phyloP scores from a whole-genome alignment of 1,140 invertebrate genomes.

The Heliconius eleuchia region DNA sequence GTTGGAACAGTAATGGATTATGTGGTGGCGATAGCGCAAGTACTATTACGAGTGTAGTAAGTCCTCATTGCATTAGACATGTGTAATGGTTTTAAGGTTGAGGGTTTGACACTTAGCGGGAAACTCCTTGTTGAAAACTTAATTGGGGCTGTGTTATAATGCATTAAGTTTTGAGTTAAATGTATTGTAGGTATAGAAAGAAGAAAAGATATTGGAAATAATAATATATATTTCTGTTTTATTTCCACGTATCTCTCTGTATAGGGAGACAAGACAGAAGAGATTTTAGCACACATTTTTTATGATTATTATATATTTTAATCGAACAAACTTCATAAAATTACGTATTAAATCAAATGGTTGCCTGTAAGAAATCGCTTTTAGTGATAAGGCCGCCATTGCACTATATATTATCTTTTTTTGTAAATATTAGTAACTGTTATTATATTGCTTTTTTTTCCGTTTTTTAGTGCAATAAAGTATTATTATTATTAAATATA shows the following conservation, averaged over 20 bases:
- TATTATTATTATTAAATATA: too few relatives aligned
- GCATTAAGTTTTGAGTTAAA: constrained; percentile 32
- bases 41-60: constrained; percentile 30
- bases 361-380: too few relatives aligned
- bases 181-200: constrained; percentile 7
- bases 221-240: neutral
- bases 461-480: too few relatives aligned
- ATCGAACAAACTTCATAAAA: too few relatives aligned
- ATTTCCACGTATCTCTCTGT: too few relatives aligned
- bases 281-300: neutral
- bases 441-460: too few relatives aligned
- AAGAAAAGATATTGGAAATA: neutral
- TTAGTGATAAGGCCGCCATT: too few relatives aligned
- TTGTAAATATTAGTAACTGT: too few relatives aligned
- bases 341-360: too few relatives aligned
- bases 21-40: constrained; percentile 35
- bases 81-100: constrained; percentile 47
- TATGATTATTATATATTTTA: too few relatives aligned
- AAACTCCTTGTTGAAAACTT: constrained; percentile 43
- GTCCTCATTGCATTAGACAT: constrained; percentile 49
- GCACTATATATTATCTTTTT: too few relatives aligned
- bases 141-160: constrained; percentile 40
- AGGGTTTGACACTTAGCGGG: constrained; percentile 41
- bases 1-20: constrained; percentile 35
- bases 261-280: neutral